Evolutionary conservation across 1,140 invertebrate species (phyloP), one percentile per base, ranked within the genome.

Genomic region (Drosophila equinoxialis): DNA sequence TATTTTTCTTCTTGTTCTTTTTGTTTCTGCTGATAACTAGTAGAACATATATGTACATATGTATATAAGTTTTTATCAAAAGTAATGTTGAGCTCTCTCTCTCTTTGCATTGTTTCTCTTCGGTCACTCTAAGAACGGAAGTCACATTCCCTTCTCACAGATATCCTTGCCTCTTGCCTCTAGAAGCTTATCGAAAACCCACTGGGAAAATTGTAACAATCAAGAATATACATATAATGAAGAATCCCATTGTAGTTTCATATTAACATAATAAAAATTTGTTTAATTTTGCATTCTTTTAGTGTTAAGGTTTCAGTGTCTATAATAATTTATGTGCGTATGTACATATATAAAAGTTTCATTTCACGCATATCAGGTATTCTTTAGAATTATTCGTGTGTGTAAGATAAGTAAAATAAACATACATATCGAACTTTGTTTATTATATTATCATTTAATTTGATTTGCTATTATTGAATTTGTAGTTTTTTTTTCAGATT

Each of bases 391-490:
- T 4, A 26, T 26, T 26, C 3, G 5, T 26, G 26, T 5, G 5
- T 26, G 4, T 26, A 5, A 26, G 3, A 26, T 26, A 26, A 26
- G 26, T 26, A 26, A 26, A 5, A 26, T 26, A 5, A 0, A 26
- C 5, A 26, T 26, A 26, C 5, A 26, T 5, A 26, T 26, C 30
- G 8, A 51, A 51, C 45, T 59, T 35, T 57, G 30, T 11, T 57
- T 26, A 55, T 30, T 30, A 13, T 17, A 37, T 37, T 20, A 39
- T 59, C 14, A 59, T 37, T 77, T 54, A 65, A 60, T 68, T 76
- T 68, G 48, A 41, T 65, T 68, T 75, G 65, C 23, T 33, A 26
- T 48, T 62, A 68, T 57, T 60, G 65, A 69, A 37, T 10, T 37
- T 26, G 0, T 4, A 26, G 23, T 26, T 76, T 48, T 20, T 62